Evolutionary conservation across 1,140 invertebrate species (phyloP).

Genomic region (Antheraea pernyi): DNA sequence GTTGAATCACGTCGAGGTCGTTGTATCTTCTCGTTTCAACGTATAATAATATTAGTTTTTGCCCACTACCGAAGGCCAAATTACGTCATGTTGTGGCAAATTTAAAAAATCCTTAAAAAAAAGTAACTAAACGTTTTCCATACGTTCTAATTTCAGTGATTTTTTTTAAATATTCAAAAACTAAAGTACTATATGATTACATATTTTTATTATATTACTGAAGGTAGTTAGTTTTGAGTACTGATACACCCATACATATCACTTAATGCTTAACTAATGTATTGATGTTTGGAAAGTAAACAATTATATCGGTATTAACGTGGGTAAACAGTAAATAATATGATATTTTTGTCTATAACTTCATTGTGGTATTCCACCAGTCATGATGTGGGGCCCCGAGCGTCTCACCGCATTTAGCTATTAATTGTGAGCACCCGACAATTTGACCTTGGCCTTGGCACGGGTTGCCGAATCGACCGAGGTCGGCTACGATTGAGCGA

Average conservation of each 20-base stretch:
- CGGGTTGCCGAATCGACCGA: constrained; percentile 68
- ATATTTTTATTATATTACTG: too few species aligned
- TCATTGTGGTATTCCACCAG: constrained; percentile 4
- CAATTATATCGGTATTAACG: too few species aligned
- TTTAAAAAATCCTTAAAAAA: not conserved
- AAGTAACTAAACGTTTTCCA: too few species aligned
- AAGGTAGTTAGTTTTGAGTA: too few species aligned
- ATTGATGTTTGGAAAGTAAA: too few species aligned
- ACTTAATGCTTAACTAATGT: too few species aligned
- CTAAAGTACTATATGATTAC: too few species aligned
- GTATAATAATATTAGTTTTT: constrained; percentile 35
- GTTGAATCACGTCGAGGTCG: constrained; percentile 39
- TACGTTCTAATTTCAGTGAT: too few species aligned
- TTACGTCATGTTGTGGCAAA: constrained; percentile 28
- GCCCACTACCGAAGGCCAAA: constrained; percentile 38
- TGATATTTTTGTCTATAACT: not conserved
- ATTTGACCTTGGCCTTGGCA: constrained; percentile 71
- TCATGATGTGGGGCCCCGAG: constrained; percentile 39
- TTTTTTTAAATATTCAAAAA: too few species aligned
- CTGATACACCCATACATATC: too few species aligned
- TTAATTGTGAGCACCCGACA: constrained; percentile 61
- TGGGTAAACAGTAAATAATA: not conserved
- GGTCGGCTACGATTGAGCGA: constrained; percentile 58
- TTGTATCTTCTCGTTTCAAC: constrained; percentile 30
- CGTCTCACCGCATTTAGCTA: constrained; percentile 41